Conservation (phyloP, 2,113 vertebrate genomes). For the Microtus richardsoni region DNA sequence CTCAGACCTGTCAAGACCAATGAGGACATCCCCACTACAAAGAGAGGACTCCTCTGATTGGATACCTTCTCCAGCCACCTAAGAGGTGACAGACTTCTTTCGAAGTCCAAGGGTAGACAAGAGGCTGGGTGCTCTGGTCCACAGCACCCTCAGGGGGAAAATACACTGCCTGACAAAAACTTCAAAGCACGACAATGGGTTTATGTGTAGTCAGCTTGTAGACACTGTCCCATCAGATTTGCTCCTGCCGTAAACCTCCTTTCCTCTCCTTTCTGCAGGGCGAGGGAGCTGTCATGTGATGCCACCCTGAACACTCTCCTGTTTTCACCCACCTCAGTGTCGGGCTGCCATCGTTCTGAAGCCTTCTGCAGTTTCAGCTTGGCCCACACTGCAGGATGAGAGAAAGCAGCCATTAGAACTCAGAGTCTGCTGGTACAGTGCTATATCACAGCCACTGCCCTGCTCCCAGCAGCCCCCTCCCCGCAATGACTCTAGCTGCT, state of each 20-base stretch:
- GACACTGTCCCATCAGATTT: neutral
- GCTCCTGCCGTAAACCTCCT: neutral
- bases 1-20: neutral
- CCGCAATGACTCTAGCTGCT: neutral
- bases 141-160: constrained; percentile 9
- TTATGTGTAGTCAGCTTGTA: neutral
- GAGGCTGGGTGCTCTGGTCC: neutral
- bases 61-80: neutral
- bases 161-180: neutral
- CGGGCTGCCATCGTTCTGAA: constrained; percentile 97
- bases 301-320: fast-evolving
- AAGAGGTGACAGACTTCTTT: neutral
- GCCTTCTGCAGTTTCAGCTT: constrained; percentile 99
- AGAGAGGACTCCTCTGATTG: neutral
- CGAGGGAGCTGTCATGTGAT: neutral
- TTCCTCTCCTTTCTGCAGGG: neutral
- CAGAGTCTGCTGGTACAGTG: neutral
- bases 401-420: constrained; percentile 45
- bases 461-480: neutral
- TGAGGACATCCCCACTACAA: neutral
- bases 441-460: neutral
- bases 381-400: constrained; percentile 93
- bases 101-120: neutral
- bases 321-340: constrained; percentile 93
- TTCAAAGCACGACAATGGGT: neutral